A percentile compares a stretch with the other conserved stretches of the same genome.
These are phyloP conservation scores for Podocnemis expansa DNA, from an alignment of 2,113 vertebrate species.

Conservation along the genomic window DNA sequence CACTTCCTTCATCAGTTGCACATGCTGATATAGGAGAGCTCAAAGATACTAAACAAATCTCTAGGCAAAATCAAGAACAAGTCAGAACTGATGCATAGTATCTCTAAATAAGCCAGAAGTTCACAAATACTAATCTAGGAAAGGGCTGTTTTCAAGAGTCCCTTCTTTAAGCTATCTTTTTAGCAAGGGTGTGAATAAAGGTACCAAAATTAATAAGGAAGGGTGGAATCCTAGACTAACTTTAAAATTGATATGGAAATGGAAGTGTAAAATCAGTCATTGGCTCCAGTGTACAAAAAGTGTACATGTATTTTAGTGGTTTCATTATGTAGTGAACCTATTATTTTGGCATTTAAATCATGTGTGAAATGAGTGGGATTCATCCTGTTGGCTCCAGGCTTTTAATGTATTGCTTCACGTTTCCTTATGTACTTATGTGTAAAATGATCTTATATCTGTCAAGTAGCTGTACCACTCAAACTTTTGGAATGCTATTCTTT, in stretches of 20 bases:
- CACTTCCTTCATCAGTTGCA: neutral
- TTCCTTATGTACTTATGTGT: neutral
- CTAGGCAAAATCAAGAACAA: neutral
- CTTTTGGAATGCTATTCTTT: neutral
- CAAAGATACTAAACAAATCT: neutral
- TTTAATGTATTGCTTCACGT: accelerated
- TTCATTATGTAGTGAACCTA: neutral
- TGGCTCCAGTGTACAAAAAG: accelerated
- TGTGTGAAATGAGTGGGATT: accelerated
- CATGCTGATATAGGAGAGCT: neutral
- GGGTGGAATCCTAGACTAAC: neutral
- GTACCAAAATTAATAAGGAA: too few species aligned
- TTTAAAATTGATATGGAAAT: accelerated
- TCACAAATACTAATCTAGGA: neutral
- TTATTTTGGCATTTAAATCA: neutral
- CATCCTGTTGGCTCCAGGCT: neutral
- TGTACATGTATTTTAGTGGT: neutral
- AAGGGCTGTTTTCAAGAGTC: neutral
- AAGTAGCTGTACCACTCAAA: neutral
- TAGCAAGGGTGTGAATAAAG: neutral
- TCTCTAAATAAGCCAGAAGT: accelerated
- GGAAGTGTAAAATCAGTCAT: neutral
- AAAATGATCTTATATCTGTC: neutral
- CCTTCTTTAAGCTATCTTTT: too few species aligned
- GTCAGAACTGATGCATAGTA: accelerated